Base-by-base conservation (phyloP, 37 sponge, comb jelly and placozoan genomes). In the Tethya wilhelma region DNA sequence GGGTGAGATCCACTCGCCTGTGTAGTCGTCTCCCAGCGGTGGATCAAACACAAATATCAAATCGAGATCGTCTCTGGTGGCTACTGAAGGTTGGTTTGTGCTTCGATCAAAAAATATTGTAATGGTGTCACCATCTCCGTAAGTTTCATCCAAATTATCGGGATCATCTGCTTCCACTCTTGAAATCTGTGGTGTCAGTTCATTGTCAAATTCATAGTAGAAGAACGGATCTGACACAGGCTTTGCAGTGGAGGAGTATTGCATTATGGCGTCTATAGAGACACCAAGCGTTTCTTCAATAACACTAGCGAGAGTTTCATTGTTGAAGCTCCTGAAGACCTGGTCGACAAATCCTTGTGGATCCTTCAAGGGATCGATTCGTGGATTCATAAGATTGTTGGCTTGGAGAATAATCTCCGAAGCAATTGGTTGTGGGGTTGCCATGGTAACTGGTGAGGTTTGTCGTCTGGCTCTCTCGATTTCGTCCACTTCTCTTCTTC, bases 31-130 rank as follows among this genome's bases (percentile, higher is more conserved):
- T 5, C 91, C 96, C 30, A 92, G 78, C 9, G 80, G 42, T 9
- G 96, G 93, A 32, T 69, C 64, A 64, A 92, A 90, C 11, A 68
- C 43, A 41, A 96, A 87, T 1, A 96, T 89, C 34, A 44, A 34
- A 38, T 93, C 93, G 43, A 96, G 73, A 32, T 90, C 85, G 19
- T 55, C 64, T 62, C 87, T 92, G 4, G 79, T 84, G 25, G 69
- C 34, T 3, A 87, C 91, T 30, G 62, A n/a, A 1, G 96, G 96
- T 26, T 56, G 45, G 59, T 90, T 59, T 2, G 96, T 96, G 26
- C 31, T 44, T 23, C 62, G 31, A 78, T 90, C 78, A 49, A 96
- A 96, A 20, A 64, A 55, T 31, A 96, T 90, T 0, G 84, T 79
- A 31, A 96, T 69, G 0, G 78, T 87, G 69, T 96, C 96, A 2